Evolutionary conservation across 2,888 invertebrate species (phyloP).

Genomic region (Aphidius colemani): DNA sequence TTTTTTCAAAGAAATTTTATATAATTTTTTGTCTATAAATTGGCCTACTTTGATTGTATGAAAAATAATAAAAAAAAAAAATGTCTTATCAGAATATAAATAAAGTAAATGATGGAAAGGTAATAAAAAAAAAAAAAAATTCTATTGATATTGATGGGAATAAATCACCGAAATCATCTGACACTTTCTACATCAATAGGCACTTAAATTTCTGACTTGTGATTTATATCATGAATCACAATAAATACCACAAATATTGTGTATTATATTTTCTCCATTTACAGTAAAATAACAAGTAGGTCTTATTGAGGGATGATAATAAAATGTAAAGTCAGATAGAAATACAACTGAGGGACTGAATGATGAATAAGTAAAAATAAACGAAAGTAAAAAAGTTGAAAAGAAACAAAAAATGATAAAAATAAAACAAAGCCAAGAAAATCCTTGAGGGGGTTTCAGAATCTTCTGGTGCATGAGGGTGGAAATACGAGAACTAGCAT

Average conservation of each 20-base stretch:
- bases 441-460: constrained; percentile 5
- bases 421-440: constrained; percentile 11
- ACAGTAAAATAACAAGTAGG: not conserved
- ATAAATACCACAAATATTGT: too few relatives aligned
- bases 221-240: constrained; percentile 4
- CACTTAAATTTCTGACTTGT: constrained; percentile 9
- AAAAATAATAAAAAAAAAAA: too few relatives aligned
- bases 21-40: too few relatives aligned
- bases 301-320: constrained; percentile 7
- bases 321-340: constrained; percentile 13
- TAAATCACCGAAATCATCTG: constrained; percentile 8
- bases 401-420: constrained; percentile 15
- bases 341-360: constrained; percentile 4
- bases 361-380: not conserved
- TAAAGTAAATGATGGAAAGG: too few relatives aligned
- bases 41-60: too few relatives aligned
- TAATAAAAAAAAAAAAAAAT: too few relatives aligned
- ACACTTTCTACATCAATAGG: not conserved
- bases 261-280: not conserved
- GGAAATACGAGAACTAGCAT: constrained; percentile 6
- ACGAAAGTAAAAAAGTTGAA: constrained; percentile 8
- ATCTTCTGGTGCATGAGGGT: not conserved
- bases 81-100: too few relatives aligned
- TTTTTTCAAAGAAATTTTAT: too few relatives aligned
- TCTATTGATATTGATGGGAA: too few relatives aligned